These are phyloP conservation scores for Temnothorax nylanderi DNA, from an alignment of 1,140 invertebrate species.

Conservation along the genomic window DNA sequence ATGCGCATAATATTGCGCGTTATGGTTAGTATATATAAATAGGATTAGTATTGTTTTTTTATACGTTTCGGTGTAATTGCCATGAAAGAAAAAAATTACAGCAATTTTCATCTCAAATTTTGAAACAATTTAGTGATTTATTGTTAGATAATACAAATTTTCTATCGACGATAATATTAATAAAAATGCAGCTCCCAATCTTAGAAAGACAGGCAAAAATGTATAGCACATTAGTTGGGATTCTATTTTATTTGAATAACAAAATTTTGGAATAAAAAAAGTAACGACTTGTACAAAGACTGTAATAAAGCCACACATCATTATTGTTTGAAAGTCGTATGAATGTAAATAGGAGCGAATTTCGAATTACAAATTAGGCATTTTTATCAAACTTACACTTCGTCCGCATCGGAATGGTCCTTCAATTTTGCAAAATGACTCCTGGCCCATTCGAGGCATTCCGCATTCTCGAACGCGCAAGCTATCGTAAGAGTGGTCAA, in stretches of 20 bases:
- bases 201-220: background rate
- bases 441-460: constrained; percentile 76
- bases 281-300: background rate
- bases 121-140: background rate
- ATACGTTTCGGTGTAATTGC: background rate
- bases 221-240: background rate
- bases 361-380: background rate
- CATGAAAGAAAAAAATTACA: background rate
- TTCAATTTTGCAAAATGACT: constrained; percentile 49
- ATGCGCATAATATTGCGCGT: background rate
- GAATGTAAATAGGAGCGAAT: background rate
- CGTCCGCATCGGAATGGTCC: background rate
- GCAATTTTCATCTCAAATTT: background rate
- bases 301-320: background rate
- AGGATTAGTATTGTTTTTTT: background rate
- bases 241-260: background rate
- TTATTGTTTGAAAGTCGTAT: background rate
- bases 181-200: background rate
- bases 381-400: constrained; percentile 44
- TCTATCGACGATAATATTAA: background rate
- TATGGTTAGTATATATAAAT: background rate
- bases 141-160: no score
- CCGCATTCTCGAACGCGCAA: constrained; percentile 73
- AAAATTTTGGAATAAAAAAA: background rate
- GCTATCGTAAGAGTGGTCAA: constrained; percentile 83